Evolutionary conservation across 2,888 invertebrate species (phyloP).

Genomic region (Toxonevra muliebris): DNA sequence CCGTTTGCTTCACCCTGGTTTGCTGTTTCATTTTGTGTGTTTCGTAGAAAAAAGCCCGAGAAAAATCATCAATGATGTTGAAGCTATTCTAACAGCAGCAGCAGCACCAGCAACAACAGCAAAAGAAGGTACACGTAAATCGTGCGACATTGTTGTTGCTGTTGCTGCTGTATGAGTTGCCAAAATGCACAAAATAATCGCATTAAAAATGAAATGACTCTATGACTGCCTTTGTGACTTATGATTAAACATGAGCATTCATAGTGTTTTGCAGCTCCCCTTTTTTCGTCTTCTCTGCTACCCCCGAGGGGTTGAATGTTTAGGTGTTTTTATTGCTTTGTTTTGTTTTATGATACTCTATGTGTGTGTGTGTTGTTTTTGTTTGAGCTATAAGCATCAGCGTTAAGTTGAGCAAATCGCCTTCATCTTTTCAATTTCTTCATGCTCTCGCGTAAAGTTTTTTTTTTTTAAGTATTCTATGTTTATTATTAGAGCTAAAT

Average conservation of each 20-base stretch:
- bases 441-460: too few species aligned
- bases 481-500: too few species aligned
- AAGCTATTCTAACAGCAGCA: background rate
- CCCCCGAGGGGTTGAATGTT: conserved; percentile 9
- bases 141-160: background rate
- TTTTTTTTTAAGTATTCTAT: too few species aligned
- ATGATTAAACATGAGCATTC: conserved; percentile 17
- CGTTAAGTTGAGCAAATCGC: too few species aligned
- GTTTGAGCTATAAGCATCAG: too few species aligned
- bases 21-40: background rate
- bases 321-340: conserved; percentile 2
- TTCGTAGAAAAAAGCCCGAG: background rate
- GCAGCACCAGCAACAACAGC: too few species aligned
- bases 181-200: conserved; percentile 58
- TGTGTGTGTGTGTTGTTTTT: too few species aligned
- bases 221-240: conserved; percentile 31
- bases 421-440: too few species aligned
- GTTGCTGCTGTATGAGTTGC: conserved; percentile 35
- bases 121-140: background rate
- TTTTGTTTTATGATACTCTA: too few species aligned
- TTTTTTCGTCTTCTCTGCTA: conserved; percentile 21
- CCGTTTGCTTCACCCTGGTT: conserved; percentile 29
- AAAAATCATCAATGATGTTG: background rate
- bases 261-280: background rate
- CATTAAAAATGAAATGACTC: conserved; percentile 43